Base-by-base conservation (phyloP, 2,797 vertebrate species). In the Urocyon cinereoargenteus region DNA sequence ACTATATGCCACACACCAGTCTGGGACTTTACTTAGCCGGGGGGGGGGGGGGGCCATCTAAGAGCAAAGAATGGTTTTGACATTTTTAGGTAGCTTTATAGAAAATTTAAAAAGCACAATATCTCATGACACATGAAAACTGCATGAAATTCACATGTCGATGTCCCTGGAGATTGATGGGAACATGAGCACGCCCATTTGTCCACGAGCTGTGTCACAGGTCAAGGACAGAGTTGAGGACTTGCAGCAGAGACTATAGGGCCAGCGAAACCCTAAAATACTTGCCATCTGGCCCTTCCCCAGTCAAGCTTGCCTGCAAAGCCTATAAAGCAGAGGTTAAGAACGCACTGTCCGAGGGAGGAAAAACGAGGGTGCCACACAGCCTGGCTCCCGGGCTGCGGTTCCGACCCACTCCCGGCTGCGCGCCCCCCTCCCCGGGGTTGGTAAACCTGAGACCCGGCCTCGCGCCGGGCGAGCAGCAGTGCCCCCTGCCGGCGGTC, bases 401-500 rank as follows among this genome's bases (percentile, higher is more conserved):
- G n/a, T 28, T 21, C 16, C 6, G 28, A 77, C 57, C 11, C 7
- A 14, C 18, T 4, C 55, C 5, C 5, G 10, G 5, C 31, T 18
- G 55, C 40, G 8, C 14, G 9, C 28, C 11, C 70, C 6, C 19
- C 31, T n/a, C 8, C 75, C 18, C 0, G 31, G 0, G 4, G 83
- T 6, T 1, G 4, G 83, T 6, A 6, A 70, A 79, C 34, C 34
- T 3, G 31, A 36, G 1, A 13, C n/a, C 12, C 70, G 5, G 14
- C 14, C 1, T 7, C 4, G 24, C 61, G 16, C 59, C 45, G 21
- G 62, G 55, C 2, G 86, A 22, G 57, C 91, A 68, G 75, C 90
- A 94, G 86, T 55, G 94, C 26, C 89, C 82, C 92, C 96, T 97
- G 88, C 95, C 21, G 73, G 82, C 36, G 0, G 15, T 11, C 7